Base-by-base conservation (phyloP, 2,797 vertebrate species). In the Thalassophryne amazonica region DNA sequence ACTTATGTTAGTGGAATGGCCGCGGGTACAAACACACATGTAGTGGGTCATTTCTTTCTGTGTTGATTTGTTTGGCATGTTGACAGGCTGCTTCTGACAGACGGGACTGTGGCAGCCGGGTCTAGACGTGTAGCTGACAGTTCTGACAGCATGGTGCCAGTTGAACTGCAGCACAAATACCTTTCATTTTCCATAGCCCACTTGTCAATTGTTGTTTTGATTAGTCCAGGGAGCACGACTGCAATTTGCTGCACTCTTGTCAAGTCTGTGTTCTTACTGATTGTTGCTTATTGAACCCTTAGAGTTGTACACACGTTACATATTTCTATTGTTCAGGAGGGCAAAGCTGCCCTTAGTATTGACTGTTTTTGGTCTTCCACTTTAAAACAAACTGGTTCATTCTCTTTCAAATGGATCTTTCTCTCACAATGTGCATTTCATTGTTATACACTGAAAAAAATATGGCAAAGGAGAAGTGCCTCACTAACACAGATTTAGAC, bases 131-230 rank as follows among this genome's bases (percentile, higher is more conserved):
- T 59, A 54, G 32, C 69, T 67, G 61, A 34, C 61, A 60, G 43
- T 36, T 53, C 36, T 55, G 60, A 63, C 71, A 68, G 47, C 25
- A 49, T 73, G 23, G 28, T 20, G 33, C 35, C 39, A 21, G 54
- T 40, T 6, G 3, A 52, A 41, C 27, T 28, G 43, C 30, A 59
- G 34, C 32, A 53, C 30, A 59, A 30, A 39, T 23, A 40, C 31
- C 37, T 60, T 51, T 67, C 58, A 64, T 56, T 61, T 62, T 35
- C 48, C 43, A 29, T 6, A 1, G 24, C 59, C 63, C 32, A 49
- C 45, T 47, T 72, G 72, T 69, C 64, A 69, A 28, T 43, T 62
- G n/a, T 46, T 32, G 24, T 60, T 43, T 60, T 28, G 14, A 10
- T 60, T 33, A 47, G 33, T n/a, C 23, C 28, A 12, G 34, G 36